phyloP scores from a whole-genome alignment of 2,888 invertebrate genomes.

The Acheta domesticus region DNA sequence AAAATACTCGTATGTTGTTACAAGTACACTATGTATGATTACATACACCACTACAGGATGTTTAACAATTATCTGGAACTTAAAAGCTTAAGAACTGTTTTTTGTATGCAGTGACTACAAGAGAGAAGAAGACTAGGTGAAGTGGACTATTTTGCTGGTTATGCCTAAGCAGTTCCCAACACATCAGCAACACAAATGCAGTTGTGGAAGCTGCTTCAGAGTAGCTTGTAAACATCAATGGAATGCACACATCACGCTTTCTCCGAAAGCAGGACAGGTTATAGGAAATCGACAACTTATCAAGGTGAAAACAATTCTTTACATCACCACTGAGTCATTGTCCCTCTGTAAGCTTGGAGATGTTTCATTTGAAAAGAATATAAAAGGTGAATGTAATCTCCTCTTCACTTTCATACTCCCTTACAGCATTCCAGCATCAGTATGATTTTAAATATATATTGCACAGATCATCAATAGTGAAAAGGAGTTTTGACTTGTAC shows the following conservation, averaged over 20 bases:
- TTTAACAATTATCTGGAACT: not conserved
- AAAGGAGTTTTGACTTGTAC: not conserved
- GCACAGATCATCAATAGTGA: not conserved
- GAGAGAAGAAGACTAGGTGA: constrained; percentile 2
- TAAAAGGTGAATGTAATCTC: not conserved
- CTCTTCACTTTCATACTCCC: not conserved
- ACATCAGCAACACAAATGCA: constrained; percentile 10
- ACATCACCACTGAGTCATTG: not conserved
- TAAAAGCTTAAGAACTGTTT: constrained; percentile 1
- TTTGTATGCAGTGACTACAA: constrained; percentile 18
- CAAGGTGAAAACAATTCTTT: too few species aligned
- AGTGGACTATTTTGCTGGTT: constrained; percentile 10
- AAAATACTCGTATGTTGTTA: not conserved
- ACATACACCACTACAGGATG: constrained; percentile 18
- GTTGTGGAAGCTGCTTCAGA: not conserved
- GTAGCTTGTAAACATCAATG: constrained; percentile 7
- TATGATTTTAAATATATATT: not conserved
- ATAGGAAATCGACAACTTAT: not conserved
- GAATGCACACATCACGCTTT: not conserved
- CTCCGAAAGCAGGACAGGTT: not conserved
- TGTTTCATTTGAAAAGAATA: not conserved
- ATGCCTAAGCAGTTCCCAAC: constrained; percentile 9
- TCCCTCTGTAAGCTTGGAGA: not conserved
- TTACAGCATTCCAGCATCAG: not conserved
- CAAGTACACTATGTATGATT: constrained; percentile 9